Evolutionary conservation across 2,888 invertebrate species (phyloP), one percentile per base, ranked within the genome.

Genomic region (Thereva unica): DNA sequence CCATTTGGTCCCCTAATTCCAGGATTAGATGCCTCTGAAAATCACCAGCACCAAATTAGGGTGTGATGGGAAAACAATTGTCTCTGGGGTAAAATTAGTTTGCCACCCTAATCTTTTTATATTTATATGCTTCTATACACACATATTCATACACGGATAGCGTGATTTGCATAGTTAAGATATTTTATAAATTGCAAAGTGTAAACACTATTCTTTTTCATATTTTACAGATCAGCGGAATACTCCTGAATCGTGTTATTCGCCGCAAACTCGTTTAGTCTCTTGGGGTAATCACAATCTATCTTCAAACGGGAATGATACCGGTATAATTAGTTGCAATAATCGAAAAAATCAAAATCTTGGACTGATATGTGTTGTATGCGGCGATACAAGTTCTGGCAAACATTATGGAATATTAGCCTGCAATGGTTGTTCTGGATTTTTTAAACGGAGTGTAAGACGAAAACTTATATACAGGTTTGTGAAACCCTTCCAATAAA

Each of bases 351-450:
- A 83, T 76, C 83, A 90, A 78, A 82, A 86, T 54, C 83, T 88
- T 1, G 95, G 96, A 0, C 84, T 97, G 64, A 90, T 92, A 67
- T 98, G 97, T 81, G 93, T 97, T 64, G 97, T 98, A 1, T 97
- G 97, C 76, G 97, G 97, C 0, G 97, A 97, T 80, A 96, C 96
- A 5, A 95, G 95, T 74, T 95, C 95, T 2, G 97, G 97, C 2
- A 97, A 97, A 76, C 97, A 97, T 80, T 97, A 97, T 80, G 97
- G 98, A 0, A 97, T 98, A 76, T 85, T 98, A 71, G 98, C 98
- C 0, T 99, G 99, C 82, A 99, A 99, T 77, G 99, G 99, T 0
- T 99, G 99, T 84, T 96, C 95, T 67, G 99, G 99, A 0, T 99
- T 99, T 84, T 99, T 99, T 85, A 99, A 99, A 79, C 83, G 98